Conservation (phyloP, 1,140 invertebrate species). For the Atta texana region DNA sequence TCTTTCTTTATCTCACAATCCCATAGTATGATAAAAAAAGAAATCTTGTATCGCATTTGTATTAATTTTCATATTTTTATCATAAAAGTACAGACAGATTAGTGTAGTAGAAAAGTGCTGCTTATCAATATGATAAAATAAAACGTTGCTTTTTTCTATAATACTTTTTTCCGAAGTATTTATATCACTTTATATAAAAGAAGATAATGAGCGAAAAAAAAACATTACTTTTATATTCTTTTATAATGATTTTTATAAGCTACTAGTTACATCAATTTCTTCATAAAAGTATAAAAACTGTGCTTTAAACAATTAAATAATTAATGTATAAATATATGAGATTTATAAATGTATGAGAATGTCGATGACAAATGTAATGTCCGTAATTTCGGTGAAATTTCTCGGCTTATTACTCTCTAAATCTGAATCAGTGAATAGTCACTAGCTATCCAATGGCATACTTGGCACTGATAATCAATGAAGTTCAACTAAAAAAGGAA, state of each 20-base stretch:
- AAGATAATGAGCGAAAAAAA: not conserved
- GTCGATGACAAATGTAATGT: too few species aligned
- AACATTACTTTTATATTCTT: not conserved
- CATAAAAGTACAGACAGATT: not conserved
- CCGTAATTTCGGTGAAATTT: not conserved
- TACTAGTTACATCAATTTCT: not conserved
- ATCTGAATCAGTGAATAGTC: too few species aligned
- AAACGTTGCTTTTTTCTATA: not conserved
- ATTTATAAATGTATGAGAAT: too few species aligned
- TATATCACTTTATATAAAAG: not conserved
- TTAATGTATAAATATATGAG: too few species aligned
- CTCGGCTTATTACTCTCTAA: not conserved
- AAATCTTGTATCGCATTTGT: not conserved
- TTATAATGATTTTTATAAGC: not conserved
- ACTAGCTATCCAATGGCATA: too few species aligned
- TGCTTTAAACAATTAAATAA: not conserved
- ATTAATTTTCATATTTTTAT: conserved; percentile 26
- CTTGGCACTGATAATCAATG: too few species aligned
- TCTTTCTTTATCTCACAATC: not conserved
- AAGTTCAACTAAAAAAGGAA: too few species aligned
- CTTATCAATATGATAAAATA: not conserved
- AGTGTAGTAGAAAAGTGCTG: too few species aligned
- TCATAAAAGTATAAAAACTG: not conserved
- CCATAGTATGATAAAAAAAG: not conserved
- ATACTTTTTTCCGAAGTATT: not conserved